phyloP scores from a whole-genome alignment of 1,140 invertebrate genomes.

The Drosophila yakuba region DNA sequence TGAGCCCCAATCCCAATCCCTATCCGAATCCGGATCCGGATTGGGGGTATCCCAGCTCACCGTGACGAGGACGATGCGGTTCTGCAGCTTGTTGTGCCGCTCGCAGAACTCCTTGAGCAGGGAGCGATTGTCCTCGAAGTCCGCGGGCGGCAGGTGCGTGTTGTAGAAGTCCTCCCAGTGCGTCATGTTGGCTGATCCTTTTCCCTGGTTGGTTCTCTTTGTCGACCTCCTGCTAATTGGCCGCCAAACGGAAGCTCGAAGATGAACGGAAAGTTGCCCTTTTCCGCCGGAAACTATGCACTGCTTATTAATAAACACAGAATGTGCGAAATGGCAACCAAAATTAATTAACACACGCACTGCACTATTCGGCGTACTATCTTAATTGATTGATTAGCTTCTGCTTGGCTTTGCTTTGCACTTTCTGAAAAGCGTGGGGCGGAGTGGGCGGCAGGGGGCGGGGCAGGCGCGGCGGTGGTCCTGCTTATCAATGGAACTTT shows the following conservation, averaged over 20 bases:
- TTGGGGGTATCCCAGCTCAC: constrained; percentile 85
- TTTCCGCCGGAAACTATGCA: constrained; percentile 52
- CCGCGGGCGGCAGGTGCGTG: constrained; percentile 89
- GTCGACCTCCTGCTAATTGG: constrained; percentile 38
- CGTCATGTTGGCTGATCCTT: constrained; percentile 60
- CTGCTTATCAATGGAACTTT: constrained; percentile 75
- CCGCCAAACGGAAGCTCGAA: constrained; percentile 31
- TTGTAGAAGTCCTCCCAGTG: constrained; percentile 93
- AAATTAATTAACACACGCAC: constrained; percentile 43
- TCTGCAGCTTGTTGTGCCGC: constrained; percentile 87
- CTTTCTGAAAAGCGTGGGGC: constrained; percentile 5
- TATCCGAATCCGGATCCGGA: neutral
- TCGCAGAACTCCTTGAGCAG: constrained; percentile 90
- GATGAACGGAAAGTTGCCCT: constrained; percentile 17
- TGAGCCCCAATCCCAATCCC: neutral
- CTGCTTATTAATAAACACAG: constrained; percentile 46
- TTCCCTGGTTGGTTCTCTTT: constrained; percentile 2
- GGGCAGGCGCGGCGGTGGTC: constrained; percentile 10
- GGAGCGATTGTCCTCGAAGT: constrained; percentile 90
- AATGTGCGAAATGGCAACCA: neutral
- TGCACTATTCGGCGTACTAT: constrained; percentile 18
- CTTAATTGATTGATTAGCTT: constrained; percentile 54
- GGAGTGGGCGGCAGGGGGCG: constrained; percentile 2
- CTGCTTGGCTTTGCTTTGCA: constrained; percentile 25
- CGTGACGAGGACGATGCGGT: constrained; percentile 91